phyloP scores from a whole-genome alignment of 2,113 vertebrate species.

The Malurus alboscapulatus region DNA sequence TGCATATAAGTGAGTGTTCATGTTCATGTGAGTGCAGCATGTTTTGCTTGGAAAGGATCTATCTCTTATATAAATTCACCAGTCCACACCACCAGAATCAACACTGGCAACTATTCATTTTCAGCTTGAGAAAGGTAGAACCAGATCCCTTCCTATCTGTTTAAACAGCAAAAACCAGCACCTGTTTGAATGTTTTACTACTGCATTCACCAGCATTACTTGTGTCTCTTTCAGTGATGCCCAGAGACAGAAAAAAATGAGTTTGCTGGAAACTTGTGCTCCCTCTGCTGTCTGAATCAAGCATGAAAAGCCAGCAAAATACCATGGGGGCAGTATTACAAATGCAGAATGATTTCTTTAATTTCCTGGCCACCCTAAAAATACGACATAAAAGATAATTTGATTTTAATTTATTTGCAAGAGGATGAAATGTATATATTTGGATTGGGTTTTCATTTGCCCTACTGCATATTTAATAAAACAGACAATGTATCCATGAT shows the following conservation, averaged over 20 bases:
- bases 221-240: background rate
- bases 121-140: background rate
- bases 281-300: constrained; percentile 37
- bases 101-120: background rate
- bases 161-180: background rate
- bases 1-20: too few species aligned
- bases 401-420: constrained; percentile 17
- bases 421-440: background rate
- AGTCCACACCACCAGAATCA: background rate
- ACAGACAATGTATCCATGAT: constrained; percentile 28
- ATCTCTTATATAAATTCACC: background rate
- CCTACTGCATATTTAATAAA: constrained; percentile 22
- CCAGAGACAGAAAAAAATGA: background rate
- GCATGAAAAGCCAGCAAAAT: background rate
- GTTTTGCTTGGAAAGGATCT: background rate
- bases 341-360: background rate
- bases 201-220: background rate
- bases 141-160: background rate
- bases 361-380: background rate
- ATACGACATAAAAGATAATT: background rate
- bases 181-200: background rate
- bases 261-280: constrained; percentile 21
- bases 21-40: background rate
- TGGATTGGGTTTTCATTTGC: constrained; percentile 25
- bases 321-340: background rate